Percentiles rank a stretch among this genome's conserved stretches.
These are phyloP conservation scores for Tethea ocularis DNA, from an alignment of 2,888 invertebrate genomes.

Conservation along the genomic window DNA sequence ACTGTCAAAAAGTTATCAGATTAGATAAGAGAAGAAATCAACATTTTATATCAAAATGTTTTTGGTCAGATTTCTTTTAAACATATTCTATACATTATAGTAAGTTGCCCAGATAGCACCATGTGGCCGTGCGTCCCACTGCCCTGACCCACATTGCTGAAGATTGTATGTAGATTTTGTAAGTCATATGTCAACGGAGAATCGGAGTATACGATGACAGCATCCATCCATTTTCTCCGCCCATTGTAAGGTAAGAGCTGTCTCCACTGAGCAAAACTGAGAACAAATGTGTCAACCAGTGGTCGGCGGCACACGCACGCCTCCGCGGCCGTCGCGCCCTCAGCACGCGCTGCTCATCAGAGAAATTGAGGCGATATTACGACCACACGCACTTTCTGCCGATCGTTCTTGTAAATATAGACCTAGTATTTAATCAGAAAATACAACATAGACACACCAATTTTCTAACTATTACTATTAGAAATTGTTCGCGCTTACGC, in stretches of 20 bases:
- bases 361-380: slow-evolving; percentile 75
- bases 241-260: slow-evolving; percentile 54
- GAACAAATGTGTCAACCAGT: not conserved
- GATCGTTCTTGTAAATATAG: slow-evolving; percentile 36
- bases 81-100: slow-evolving; percentile 14
- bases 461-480: no score
- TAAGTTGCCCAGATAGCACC: slow-evolving; percentile 32
- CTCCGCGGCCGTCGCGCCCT: slow-evolving; percentile 33
- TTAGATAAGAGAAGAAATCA: no score
- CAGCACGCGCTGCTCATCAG: slow-evolving; percentile 42
- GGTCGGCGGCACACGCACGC: slow-evolving; percentile 36
- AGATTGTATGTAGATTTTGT: slow-evolving; percentile 83
- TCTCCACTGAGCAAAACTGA: slow-evolving; percentile 16
- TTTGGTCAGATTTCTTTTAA: not conserved
- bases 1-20: no score
- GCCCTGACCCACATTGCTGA: slow-evolving; percentile 76
- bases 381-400: slow-evolving; percentile 63
- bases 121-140: slow-evolving; percentile 69
- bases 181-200: slow-evolving; percentile 73
- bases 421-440: slow-evolving; percentile 16
- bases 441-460: no score
- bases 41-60: no score
- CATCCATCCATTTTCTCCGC: slow-evolving; percentile 74
- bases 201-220: slow-evolving; percentile 69
- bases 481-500: no score